These are phyloP conservation scores for Malacoctenus gilli DNA, from an alignment of 2,797 vertebrate species.

Conservation along the genomic window DNA sequence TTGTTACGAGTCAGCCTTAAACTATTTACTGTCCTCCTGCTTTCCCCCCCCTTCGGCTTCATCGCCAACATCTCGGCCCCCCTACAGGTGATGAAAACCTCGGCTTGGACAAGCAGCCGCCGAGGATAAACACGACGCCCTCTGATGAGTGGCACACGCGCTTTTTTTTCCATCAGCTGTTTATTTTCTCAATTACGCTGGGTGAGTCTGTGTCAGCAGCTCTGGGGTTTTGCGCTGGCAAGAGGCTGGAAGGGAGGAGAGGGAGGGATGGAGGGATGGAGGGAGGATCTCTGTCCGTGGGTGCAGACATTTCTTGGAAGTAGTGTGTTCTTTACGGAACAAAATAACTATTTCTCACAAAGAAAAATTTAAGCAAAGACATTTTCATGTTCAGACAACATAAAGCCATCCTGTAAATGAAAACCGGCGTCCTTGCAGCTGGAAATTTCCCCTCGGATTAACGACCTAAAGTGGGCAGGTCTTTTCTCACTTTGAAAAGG, in stretches of 20 bases:
- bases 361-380: too few relatives aligned
- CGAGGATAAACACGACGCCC: conserved; percentile 48
- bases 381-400: too few relatives aligned
- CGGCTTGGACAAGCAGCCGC: conserved; percentile 27
- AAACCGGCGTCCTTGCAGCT: too few relatives aligned
- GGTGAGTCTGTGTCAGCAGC: conserved; percentile 53
- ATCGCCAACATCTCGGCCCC: conserved; percentile 16
- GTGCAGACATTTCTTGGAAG: conserved; percentile 29
- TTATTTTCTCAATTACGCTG: conserved; percentile 66
- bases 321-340: too few relatives aligned
- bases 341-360: too few relatives aligned
- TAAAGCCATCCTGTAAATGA: too few relatives aligned
- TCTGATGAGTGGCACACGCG: conserved; percentile 18
- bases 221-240: conserved; percentile 33
- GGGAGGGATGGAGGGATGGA: too few relatives aligned
- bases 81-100: conserved; percentile 41
- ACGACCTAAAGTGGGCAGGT: too few relatives aligned
- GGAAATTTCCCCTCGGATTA: too few relatives aligned
- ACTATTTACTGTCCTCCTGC: conserved; percentile 7
- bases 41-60: conserved; percentile 23
- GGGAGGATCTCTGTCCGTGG: conserved; percentile 21
- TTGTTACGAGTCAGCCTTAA: conserved; percentile 12
- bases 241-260: conserved; percentile 1
- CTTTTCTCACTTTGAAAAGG: too few relatives aligned
- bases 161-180: conserved; percentile 41